Evolutionary conservation across 2,888 invertebrate species (phyloP).

Genomic region (Leptinotarsa tumamoca): DNA sequence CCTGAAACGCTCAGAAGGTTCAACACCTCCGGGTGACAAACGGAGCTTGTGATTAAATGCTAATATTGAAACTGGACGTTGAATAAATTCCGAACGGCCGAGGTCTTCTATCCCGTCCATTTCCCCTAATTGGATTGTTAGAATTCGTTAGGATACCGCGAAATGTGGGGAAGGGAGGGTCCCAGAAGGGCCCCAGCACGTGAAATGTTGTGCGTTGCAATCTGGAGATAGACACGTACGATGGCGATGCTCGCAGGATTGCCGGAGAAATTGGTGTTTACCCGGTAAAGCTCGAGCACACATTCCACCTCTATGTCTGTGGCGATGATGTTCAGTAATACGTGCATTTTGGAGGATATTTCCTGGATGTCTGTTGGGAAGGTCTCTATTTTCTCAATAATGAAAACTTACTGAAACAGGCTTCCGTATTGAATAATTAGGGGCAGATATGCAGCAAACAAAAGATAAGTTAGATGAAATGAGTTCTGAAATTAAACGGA

Average conservation of each 20-base stretch:
- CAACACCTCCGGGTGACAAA: slow-evolving; percentile 58
- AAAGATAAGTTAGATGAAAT: too few species aligned
- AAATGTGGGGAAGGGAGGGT: background rate
- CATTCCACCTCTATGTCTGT: background rate
- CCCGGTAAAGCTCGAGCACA: background rate
- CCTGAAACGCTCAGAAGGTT: slow-evolving; percentile 48
- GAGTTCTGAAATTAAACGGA: too few species aligned
- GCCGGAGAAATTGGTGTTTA: slow-evolving; percentile 3
- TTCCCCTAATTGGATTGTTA: slow-evolving; percentile 42
- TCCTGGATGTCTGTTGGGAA: background rate
- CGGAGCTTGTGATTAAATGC: slow-evolving; percentile 61
- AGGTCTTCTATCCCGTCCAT: slow-evolving; percentile 27
- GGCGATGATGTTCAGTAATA: background rate
- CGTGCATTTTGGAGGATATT: background rate
- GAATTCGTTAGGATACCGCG: slow-evolving; percentile 28
- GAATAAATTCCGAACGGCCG: slow-evolving; percentile 44
- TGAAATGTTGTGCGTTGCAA: slow-evolving; percentile 10
- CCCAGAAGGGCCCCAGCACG: background rate
- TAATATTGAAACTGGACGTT: slow-evolving; percentile 57
- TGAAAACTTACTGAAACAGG: too few species aligned
- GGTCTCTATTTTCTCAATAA: too few species aligned
- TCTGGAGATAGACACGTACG: slow-evolving; percentile 9
- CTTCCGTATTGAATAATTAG: too few species aligned
- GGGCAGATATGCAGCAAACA: too few species aligned
- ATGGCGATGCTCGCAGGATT: background rate